Conservation (phyloP, 2,113 vertebrate species). For the Edolisoma coerulescens region DNA sequence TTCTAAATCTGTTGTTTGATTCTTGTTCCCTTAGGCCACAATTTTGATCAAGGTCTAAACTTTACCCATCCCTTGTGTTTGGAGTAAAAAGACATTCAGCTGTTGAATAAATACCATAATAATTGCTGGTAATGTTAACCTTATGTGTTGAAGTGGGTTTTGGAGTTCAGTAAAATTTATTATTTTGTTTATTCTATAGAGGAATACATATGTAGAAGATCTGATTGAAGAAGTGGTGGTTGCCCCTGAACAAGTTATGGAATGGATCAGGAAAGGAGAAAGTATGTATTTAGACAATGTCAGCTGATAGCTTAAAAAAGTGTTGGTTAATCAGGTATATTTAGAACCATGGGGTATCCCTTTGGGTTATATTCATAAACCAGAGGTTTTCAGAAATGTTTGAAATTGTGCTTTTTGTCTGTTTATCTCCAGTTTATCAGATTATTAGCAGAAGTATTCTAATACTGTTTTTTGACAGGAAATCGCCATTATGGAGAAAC, state of each 20-base stretch:
- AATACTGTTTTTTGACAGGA: conserved; percentile 68
- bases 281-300: conserved; percentile 73
- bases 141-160: neutral
- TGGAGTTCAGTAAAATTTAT: neutral
- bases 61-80: neutral
- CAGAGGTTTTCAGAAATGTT: neutral
- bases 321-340: neutral
- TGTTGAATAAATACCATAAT: neutral
- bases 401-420: neutral
- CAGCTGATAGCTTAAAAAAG: neutral
- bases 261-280: conserved; percentile 93
- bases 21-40: neutral
- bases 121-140: neutral
- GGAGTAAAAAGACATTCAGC: neutral
- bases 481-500: conserved; percentile 94
- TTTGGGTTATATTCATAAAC: neutral
- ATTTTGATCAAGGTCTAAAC: neutral
- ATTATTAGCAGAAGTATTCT: neutral
- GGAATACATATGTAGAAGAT: conserved; percentile 90
- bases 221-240: conserved; percentile 91
- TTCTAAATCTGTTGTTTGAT: neutral
- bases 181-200: conserved; percentile 65
- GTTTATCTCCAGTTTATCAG: neutral
- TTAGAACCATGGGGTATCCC: neutral
- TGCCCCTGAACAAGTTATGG: conserved; percentile 82